Evolutionary conservation across 30 jellyfish, hydroid and myxozoan genomes (phyloP), one percentile per base, ranked within the genome.

Genomic region (Turritopsis dohrnii): DNA sequence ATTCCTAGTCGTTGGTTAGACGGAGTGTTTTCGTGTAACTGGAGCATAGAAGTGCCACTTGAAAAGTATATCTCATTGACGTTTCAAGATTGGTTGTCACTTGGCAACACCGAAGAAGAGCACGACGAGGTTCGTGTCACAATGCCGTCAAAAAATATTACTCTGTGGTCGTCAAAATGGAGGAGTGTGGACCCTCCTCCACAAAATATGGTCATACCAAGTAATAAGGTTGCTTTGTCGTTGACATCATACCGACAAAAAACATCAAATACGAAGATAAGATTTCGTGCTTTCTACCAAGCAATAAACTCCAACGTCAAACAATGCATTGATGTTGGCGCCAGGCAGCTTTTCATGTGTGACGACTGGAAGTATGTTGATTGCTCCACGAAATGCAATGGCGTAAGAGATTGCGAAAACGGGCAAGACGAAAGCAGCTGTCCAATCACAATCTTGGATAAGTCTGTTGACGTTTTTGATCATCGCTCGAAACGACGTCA

Each of bases 1-100:
- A 84, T 77, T 8, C 95, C 96, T 5, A 52, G 26, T 0, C 18
- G 30, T 21, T 76, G 81, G 60, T 79, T 81, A 9, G 74, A 52
- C 20, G 53, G 23, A 21, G 74, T 30, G 18, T 25, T 75, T 23
- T 71, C 90, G 52, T 91, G 97, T 88, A 66, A 41, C 52, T 91
- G 97, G 97, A 87, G 83, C 17, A 77, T 91, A 24, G 74, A 79
- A 25, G 97, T 87, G 4, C 97, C 97, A 18, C 79, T 79, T 13
- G 71, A 69, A 18, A 81, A 91, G 26, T 71, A 80, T 53, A 75
- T 87, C 24, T 54, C 89, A 0, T 24, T 91, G 89, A 84, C 79
- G 1, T 83, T 91, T 29, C 29, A 82, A 83, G 87, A 52, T 27
- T 80, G 87, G 87, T 16, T 22, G 16, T 27, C 1, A 7, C 26